These are phyloP conservation scores for Dunckerocampus dactyliophorus DNA, from an alignment of 2,113 vertebrate genomes.

Conservation along the genomic window DNA sequence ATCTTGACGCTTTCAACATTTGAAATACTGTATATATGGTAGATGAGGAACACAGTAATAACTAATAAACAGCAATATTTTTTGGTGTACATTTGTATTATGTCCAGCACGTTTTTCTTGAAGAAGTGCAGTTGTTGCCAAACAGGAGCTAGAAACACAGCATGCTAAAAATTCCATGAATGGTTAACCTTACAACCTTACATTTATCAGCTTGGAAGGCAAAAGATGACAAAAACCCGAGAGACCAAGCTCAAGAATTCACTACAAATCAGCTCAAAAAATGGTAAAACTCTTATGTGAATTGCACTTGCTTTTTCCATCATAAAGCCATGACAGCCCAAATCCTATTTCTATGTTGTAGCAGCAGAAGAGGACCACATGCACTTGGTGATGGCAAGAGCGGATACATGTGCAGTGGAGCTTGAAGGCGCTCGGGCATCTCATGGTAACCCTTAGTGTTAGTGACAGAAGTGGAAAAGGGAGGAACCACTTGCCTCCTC, in stretches of 20 bases:
- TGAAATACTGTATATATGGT: too few species aligned
- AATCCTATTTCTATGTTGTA: not conserved
- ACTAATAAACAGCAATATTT: too few species aligned
- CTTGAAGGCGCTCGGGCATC: slow-evolving; percentile 47
- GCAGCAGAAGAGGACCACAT: slow-evolving; percentile 52
- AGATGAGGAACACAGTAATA: too few species aligned
- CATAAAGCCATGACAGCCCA: not conserved
- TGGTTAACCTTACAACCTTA: too few species aligned
- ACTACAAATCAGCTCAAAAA: not conserved
- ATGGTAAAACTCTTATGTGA: slow-evolving; percentile 11
- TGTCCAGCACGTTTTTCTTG: not conserved
- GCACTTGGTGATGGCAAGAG: slow-evolving; percentile 28
- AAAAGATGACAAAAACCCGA: too few species aligned
- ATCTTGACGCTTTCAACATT: too few species aligned
- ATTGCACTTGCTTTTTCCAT: not conserved
- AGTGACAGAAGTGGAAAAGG: slow-evolving; percentile 40
- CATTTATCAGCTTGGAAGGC: too few species aligned
- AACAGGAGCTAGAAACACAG: slow-evolving; percentile 13
- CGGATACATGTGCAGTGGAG: slow-evolving; percentile 73
- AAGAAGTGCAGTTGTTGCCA: slow-evolving; percentile 53
- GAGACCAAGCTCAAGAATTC: too few species aligned
- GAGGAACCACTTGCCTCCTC: slow-evolving; percentile 16
- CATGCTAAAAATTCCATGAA: too few species aligned
- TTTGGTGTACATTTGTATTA: too few species aligned
- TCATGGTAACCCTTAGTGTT: slow-evolving; percentile 28